phyloP scores from a whole-genome alignment of 2,888 invertebrate genomes.

The Acronicta alni region DNA sequence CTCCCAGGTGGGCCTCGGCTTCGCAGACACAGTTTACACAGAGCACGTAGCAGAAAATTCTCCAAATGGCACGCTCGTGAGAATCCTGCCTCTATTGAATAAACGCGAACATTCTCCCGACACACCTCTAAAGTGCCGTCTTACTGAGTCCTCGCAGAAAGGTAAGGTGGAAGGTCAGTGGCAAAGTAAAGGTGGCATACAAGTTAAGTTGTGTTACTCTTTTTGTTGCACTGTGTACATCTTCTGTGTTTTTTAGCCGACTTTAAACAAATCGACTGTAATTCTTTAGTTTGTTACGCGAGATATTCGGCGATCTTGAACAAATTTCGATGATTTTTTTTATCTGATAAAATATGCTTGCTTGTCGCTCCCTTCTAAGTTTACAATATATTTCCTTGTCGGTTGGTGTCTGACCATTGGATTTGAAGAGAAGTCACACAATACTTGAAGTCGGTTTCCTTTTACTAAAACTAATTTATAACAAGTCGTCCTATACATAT shows the following conservation, averaged over 20 bases:
- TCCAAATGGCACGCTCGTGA: slow-evolving; percentile 90
- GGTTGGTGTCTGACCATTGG: too few relatives aligned
- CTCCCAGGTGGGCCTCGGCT: slow-evolving; percentile 93
- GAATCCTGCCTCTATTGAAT: slow-evolving; percentile 93
- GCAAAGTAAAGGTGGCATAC: slow-evolving; percentile 13
- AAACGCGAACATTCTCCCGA: slow-evolving; percentile 91
- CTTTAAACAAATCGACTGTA: too few relatives aligned
- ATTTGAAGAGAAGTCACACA: too few relatives aligned
- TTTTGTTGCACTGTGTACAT: slow-evolving; percentile 11
- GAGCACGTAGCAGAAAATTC: slow-evolving; percentile 95
- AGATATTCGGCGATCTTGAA: too few relatives aligned
- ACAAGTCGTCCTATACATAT: too few relatives aligned
- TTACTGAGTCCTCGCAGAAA: slow-evolving; percentile 93
- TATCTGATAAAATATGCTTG: too few relatives aligned
- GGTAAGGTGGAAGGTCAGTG: slow-evolving; percentile 78
- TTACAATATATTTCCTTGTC: too few relatives aligned
- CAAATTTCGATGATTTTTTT: too few relatives aligned
- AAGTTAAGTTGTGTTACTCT: slow-evolving; percentile 7
- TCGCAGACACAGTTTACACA: slow-evolving; percentile 95
- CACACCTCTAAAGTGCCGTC: slow-evolving; percentile 93
- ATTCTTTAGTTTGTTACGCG: too few relatives aligned
- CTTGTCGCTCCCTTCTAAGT: too few relatives aligned
- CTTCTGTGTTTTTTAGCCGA: slow-evolving; percentile 3
- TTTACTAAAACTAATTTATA: too few relatives aligned
- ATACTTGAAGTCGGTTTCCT: too few relatives aligned